Conservation (phyloP, 2,113 vertebrate genomes). For the Spheniscus mendiculus region DNA sequence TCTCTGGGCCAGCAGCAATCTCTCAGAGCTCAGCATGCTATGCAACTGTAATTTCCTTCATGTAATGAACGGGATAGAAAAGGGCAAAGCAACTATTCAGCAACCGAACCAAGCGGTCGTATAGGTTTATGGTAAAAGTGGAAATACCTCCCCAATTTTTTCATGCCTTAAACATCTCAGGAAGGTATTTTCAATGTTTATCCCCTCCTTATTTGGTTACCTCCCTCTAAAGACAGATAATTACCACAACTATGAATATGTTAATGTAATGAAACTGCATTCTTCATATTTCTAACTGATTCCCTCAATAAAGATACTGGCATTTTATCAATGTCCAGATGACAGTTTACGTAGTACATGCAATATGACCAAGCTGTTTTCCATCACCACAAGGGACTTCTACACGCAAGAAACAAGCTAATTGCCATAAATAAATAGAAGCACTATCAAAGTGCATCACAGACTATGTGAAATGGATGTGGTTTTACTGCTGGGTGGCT, state of each 20-base stretch:
- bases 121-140: not conserved
- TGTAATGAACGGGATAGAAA: not conserved
- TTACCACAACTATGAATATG: not conserved
- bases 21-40: not conserved
- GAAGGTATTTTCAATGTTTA: not conserved
- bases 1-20: not conserved
- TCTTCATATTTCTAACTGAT: not conserved
- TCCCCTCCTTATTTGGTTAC: not conserved
- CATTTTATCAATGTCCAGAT: not conserved
- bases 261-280: not conserved
- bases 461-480: not conserved
- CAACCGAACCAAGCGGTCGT: not conserved
- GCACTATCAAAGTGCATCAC: not conserved
- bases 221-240: not conserved
- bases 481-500: not conserved
- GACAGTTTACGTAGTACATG: not conserved
- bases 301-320: not conserved
- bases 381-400: not conserved
- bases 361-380: not conserved
- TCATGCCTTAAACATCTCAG: not conserved
- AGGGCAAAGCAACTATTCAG: not conserved
- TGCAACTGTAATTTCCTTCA: not conserved
- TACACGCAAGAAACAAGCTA: not conserved
- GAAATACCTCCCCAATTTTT: not conserved
- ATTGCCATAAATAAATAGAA: not conserved